These are phyloP conservation scores for Macropis europaea DNA, from an alignment of 2,888 invertebrate genomes.

Conservation along the genomic window DNA sequence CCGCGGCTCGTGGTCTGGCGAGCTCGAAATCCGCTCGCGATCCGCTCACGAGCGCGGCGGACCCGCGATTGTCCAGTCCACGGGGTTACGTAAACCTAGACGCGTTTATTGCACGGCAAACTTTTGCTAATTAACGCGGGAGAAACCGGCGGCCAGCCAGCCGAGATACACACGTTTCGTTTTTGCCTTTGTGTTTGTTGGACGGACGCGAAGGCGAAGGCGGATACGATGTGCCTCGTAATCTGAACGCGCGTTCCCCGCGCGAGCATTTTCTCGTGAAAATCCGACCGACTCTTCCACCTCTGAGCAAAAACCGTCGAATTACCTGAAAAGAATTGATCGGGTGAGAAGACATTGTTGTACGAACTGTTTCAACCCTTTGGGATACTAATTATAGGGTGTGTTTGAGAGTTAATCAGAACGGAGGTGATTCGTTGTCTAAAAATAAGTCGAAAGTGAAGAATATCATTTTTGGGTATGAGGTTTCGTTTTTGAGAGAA, in stretches of 20 bases:
- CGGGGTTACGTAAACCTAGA: conserved; percentile 76
- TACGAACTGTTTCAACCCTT: too few relatives aligned
- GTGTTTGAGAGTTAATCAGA: too few relatives aligned
- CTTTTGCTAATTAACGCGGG: conserved; percentile 79
- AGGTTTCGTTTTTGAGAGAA: too few relatives aligned
- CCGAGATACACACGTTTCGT: conserved; percentile 69
- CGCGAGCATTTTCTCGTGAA: neutral
- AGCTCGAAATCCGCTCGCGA: conserved; percentile 7
- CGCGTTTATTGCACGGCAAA: conserved; percentile 77
- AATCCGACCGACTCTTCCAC: too few relatives aligned
- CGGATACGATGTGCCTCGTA: conserved; percentile 28
- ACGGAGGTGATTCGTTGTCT: too few relatives aligned
- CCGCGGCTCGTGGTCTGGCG: conserved; percentile 21
- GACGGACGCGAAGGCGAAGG: conserved; percentile 16
- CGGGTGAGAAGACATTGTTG: too few relatives aligned
- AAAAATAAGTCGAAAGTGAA: too few relatives aligned
- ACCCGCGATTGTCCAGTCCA: conserved; percentile 64
- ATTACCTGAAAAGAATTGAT: too few relatives aligned
- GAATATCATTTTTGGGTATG: too few relatives aligned
- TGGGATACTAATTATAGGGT: too few relatives aligned
- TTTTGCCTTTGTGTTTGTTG: conserved; percentile 2
- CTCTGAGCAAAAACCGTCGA: too few relatives aligned
- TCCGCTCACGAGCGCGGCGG: conserved; percentile 26
- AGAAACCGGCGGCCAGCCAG: conserved; percentile 77
- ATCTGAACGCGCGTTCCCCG: neutral